These are phyloP conservation scores for Falco punctatus DNA, from an alignment of 2,113 vertebrate species.

Conservation along the genomic window DNA sequence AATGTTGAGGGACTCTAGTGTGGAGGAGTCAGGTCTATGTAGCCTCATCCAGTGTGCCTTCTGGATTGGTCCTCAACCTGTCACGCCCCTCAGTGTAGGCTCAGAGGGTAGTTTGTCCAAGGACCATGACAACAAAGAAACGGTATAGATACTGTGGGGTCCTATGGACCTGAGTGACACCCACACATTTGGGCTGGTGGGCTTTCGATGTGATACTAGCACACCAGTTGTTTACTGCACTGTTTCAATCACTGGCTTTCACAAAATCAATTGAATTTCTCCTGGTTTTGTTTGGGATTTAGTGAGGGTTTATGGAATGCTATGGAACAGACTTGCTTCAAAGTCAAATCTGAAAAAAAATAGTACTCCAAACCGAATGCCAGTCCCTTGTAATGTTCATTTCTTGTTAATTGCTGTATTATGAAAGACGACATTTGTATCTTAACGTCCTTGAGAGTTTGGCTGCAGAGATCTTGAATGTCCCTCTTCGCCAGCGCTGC, in stretches of 20 bases:
- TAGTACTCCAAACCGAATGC: not conserved
- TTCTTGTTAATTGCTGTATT: conserved; percentile 22
- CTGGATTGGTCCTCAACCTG: not conserved
- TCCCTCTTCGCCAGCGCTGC: not conserved
- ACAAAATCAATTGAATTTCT: not conserved
- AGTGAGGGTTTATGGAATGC: not conserved
- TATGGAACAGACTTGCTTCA: not conserved
- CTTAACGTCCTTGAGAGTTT: conserved; percentile 16
- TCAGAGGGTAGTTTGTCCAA: not conserved
- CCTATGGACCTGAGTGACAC: not conserved
- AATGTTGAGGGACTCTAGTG: not conserved
- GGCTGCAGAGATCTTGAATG: not conserved
- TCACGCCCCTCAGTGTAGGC: rapidly evolving
- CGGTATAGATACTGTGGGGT: not conserved
- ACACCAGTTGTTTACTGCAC: not conserved
- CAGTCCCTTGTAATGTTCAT: not conserved
- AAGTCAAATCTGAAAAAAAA: not conserved
- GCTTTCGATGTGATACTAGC: not conserved
- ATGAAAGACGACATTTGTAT: conserved; percentile 3
- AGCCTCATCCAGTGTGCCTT: not conserved
- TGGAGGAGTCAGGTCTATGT: not conserved
- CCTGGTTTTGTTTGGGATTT: not conserved
- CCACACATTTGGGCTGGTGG: not conserved
- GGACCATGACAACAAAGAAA: not conserved
- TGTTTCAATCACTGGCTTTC: not conserved